Conservation (phyloP, 2,113 vertebrate genomes). For the Nansenia antarctica region DNA sequence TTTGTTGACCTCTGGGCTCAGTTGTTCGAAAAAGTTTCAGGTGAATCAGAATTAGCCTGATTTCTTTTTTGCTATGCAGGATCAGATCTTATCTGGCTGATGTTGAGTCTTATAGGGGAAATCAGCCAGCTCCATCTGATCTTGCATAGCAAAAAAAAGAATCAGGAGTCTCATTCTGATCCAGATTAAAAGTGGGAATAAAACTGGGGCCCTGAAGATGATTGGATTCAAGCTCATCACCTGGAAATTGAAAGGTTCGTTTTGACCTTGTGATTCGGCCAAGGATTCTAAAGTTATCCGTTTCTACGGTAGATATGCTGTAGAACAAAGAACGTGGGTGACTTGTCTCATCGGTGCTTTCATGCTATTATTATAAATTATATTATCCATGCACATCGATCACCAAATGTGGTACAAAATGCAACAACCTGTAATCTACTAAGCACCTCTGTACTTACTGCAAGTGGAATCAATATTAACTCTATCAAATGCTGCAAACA, state of each 20-base stretch:
- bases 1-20: no score
- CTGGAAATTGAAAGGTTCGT: background rate
- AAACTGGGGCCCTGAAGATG: background rate
- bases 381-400: background rate
- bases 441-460: constrained; percentile 49
- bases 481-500: constrained; percentile 37
- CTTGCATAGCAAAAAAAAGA: no score
- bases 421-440: constrained; percentile 42
- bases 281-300: background rate
- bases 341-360: background rate
- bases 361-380: background rate
- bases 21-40: no score
- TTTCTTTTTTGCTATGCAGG: no score
- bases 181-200: no score
- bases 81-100: no score
- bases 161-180: no score
- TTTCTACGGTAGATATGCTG: background rate
- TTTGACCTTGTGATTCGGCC: background rate
- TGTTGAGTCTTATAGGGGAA: no score
- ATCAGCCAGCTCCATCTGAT: no score
- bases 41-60: no score
- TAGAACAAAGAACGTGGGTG: background rate
- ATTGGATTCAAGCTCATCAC: background rate
- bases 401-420: background rate
- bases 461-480: constrained; percentile 64